A percentile compares a stretch with the other conserved stretches of the same genome.
These are phyloP conservation scores for Julus scanicus DNA, from an alignment of 2,888 invertebrate genomes.

Conservation along the genomic window DNA sequence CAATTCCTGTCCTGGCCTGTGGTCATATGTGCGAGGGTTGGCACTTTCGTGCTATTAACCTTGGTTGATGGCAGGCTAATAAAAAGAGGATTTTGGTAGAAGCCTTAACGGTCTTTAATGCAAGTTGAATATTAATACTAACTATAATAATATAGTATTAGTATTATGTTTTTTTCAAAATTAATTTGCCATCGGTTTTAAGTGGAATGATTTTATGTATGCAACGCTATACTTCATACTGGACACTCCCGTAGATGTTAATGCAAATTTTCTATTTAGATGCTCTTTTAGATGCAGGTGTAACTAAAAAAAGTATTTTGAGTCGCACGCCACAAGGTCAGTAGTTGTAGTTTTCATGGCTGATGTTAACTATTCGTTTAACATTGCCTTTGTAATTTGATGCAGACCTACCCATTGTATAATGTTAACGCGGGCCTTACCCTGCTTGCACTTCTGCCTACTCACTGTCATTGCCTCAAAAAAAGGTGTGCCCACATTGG, in stretches of 20 bases:
- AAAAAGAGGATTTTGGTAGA: not conserved
- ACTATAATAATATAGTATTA: not conserved
- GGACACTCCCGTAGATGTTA: not conserved
- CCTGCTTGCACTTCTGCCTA: slow-evolving; percentile 1
- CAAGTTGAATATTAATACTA: not conserved
- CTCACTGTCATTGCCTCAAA: slow-evolving; percentile 10
- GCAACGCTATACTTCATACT: not conserved
- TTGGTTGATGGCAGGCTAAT: not conserved
- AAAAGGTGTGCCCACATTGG: not conserved
- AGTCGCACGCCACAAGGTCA: not conserved
- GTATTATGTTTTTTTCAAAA: not conserved
- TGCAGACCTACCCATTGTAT: slow-evolving; percentile 34
- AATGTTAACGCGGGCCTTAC: not conserved
- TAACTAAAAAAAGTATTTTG: not conserved
- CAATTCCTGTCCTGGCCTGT: not conserved
- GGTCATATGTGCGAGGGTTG: not conserved
- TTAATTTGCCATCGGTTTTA: not conserved
- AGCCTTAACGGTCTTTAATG: not conserved
- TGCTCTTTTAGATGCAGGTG: not conserved
- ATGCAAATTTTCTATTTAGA: not conserved
- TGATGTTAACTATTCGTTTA: not conserved
- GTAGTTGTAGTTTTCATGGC: slow-evolving; percentile 10
- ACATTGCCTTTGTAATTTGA: not conserved
- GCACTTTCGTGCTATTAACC: not conserved
- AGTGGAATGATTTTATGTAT: not conserved